Evolutionary conservation across 2,113 vertebrate genomes (phyloP).

Genomic region (Telmatochromis brachygnathus): DNA sequence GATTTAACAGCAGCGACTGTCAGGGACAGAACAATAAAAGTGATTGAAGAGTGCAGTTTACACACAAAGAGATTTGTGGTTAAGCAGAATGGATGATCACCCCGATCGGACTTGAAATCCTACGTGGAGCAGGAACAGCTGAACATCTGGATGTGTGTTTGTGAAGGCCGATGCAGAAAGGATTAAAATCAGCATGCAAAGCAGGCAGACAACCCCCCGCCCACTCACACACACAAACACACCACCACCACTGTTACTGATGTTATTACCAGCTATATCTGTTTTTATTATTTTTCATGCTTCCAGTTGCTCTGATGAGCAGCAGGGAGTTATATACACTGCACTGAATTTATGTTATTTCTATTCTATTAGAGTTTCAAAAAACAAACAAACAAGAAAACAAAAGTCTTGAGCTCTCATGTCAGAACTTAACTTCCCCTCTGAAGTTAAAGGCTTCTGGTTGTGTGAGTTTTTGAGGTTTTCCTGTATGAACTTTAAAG

Average conservation of each 20-base stretch:
- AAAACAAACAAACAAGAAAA: neutral
- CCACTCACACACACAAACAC: neutral
- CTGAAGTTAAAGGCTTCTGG: neutral
- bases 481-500: neutral
- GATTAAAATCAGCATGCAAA: conserved; percentile 22
- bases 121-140: neutral
- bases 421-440: neutral
- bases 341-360: neutral
- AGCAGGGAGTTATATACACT: neutral
- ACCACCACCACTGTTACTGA: neutral
- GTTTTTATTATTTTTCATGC: neutral
- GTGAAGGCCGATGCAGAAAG: neutral
- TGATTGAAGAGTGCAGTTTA: conserved; percentile 33
- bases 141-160: conserved; percentile 46
- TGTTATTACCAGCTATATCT: neutral
- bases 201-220: neutral
- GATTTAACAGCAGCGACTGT: conserved; percentile 27
- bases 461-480: neutral
- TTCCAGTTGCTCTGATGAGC: neutral
- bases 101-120: neutral
- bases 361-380: neutral
- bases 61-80: conserved; percentile 34
- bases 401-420: neutral
- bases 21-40: conserved; percentile 16
- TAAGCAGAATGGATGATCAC: conserved; percentile 32